Percentiles rank a stretch among this genome's conserved stretches.
phyloP scores from a whole-genome alignment of 2,113 vertebrate genomes.

The Hippolais icterina region DNA sequence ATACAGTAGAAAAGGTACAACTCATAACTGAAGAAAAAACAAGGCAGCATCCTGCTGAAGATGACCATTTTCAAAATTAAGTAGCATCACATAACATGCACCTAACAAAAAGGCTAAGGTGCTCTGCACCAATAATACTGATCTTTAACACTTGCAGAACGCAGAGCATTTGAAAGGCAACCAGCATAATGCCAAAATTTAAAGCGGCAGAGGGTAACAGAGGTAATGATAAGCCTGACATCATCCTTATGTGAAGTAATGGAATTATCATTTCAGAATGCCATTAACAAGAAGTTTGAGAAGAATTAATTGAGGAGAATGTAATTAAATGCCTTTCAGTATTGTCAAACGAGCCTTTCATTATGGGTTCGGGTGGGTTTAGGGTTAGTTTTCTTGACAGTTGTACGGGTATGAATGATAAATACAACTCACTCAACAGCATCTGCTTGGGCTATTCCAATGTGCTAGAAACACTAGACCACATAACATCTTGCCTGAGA shows the following conservation, averaged over 20 bases:
- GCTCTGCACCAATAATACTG: not conserved
- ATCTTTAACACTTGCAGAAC: not conserved
- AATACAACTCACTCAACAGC: not conserved
- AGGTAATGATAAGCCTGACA: not conserved
- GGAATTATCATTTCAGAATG: not conserved
- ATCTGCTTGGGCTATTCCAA: not conserved
- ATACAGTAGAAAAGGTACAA: not conserved
- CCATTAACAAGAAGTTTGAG: not conserved
- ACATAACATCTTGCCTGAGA: not conserved
- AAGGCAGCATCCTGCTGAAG: not conserved
- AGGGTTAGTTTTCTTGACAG: not conserved
- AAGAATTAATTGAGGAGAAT: not conserved
- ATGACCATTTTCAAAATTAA: not conserved
- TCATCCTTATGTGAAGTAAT: not conserved
- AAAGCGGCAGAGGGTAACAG: not conserved
- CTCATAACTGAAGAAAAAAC: not conserved
- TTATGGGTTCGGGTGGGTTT: not conserved
- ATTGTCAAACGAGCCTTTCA: not conserved
- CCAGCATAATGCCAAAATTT: not conserved
- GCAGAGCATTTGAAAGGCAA: not conserved
- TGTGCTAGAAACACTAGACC: not conserved
- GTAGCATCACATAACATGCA: not conserved
- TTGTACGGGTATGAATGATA: not conserved
- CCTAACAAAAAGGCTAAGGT: not conserved
- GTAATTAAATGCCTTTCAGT: not conserved